Conservation (phyloP, 2,888 invertebrate genomes). For the Ashinkailepas kermadecensis region DNA sequence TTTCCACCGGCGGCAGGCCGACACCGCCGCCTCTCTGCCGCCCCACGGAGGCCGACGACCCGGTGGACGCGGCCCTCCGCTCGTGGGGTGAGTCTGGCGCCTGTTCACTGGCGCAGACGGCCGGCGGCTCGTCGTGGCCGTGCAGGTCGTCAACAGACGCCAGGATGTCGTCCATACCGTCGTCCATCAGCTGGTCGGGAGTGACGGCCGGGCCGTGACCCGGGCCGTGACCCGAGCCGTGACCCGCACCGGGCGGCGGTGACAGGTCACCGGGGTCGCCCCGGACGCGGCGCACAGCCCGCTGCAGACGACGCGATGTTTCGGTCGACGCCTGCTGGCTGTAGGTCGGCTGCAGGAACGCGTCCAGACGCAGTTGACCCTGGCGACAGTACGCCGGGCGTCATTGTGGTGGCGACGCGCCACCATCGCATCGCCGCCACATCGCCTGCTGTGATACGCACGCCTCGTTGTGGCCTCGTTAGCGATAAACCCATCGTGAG, state of each 20-base stretch:
- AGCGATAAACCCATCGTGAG: too few relatives aligned
- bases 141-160: not conserved
- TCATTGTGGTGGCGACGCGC: too few relatives aligned
- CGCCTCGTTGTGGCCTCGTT: too few relatives aligned
- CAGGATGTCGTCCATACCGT: slow-evolving; percentile 1
- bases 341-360: not conserved
- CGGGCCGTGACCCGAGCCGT: not conserved
- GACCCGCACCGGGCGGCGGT: not conserved
- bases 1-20: not conserved
- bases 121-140: not conserved
- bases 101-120: not conserved
- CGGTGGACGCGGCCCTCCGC: not conserved
- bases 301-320: not conserved
- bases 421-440: too few relatives aligned
- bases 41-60: not conserved
- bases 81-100: not conserved
- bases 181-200: not conserved
- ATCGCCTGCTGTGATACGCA: too few relatives aligned
- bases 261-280: not conserved
- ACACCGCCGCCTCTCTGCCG: not conserved
- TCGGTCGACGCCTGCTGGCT: not conserved
- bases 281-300: not conserved
- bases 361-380: slow-evolving; percentile 4
- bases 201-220: not conserved
- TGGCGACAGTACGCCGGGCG: not conserved